These are phyloP conservation scores for Deroplatys truncata DNA, from an alignment of 2,888 invertebrate genomes.

Conservation along the genomic window DNA sequence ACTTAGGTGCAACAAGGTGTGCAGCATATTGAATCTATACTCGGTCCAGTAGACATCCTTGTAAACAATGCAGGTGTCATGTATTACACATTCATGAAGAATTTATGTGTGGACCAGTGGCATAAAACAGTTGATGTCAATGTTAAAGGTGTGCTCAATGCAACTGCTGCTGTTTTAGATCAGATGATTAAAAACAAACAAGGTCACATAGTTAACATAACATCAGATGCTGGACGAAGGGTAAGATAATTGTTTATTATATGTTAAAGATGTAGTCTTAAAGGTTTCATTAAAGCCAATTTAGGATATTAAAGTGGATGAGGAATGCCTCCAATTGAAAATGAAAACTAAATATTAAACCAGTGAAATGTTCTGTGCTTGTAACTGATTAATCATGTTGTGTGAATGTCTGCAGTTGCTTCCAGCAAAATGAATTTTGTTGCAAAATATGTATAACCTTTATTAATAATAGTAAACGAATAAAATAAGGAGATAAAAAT, in stretches of 20 bases:
- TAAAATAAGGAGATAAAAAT: too few species aligned
- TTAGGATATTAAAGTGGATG: too few species aligned
- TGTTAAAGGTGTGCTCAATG: slow-evolving; percentile 34
- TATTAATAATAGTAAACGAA: too few species aligned
- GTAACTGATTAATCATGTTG: too few species aligned
- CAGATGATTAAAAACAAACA: slow-evolving; percentile 41
- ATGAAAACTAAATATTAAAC: too few species aligned
- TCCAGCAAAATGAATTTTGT: too few species aligned
- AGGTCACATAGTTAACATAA: slow-evolving; percentile 49
- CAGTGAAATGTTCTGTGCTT: too few species aligned
- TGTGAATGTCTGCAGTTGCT: too few species aligned
- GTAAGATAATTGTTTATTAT: slow-evolving; percentile 22
- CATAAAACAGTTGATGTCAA: slow-evolving; percentile 45
- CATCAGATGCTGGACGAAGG: slow-evolving; percentile 36
- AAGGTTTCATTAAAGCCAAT: too few species aligned
- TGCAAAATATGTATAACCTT: too few species aligned
- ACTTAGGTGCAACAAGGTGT: slow-evolving; percentile 29
- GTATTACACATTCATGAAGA: slow-evolving; percentile 42
- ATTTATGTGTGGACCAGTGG: slow-evolving; percentile 49
- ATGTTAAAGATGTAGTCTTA: neutral
- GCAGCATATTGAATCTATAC: slow-evolving; percentile 26
- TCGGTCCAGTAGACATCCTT: slow-evolving; percentile 45
- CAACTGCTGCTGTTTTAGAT: slow-evolving; percentile 43
- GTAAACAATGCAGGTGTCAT: slow-evolving; percentile 52
- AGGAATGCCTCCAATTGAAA: too few species aligned